Conservation (phyloP, 2,888 invertebrate genomes). For the Pyrrhosoma nymphula region DNA sequence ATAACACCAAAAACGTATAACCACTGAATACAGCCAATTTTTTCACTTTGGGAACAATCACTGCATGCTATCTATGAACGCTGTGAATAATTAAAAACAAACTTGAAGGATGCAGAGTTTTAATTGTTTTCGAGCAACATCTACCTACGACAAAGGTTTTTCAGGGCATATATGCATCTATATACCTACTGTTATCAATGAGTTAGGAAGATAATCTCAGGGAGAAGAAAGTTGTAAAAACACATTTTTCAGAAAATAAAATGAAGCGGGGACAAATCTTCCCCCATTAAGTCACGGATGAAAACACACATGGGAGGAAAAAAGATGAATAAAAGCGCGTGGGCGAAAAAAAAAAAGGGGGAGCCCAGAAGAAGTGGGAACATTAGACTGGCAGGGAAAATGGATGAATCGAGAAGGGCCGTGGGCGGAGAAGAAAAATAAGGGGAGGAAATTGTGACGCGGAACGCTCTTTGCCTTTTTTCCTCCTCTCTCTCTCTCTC, state of each 20-base stretch:
- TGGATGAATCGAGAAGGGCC: slow-evolving; percentile 6
- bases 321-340: not conserved
- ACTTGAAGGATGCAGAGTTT: too few species aligned
- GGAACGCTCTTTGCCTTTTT: not conserved
- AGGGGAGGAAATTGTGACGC: slow-evolving; percentile 15
- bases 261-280: not conserved
- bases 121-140: too few species aligned
- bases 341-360: not conserved
- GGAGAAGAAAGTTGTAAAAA: not conserved
- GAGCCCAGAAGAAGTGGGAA: not conserved
- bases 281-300: not conserved
- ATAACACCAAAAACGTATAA: too few species aligned
- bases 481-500: not conserved
- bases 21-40: too few species aligned
- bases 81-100: too few species aligned
- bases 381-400: slow-evolving; percentile 16
- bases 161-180: too few species aligned
- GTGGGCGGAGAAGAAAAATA: not conserved
- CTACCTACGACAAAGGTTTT: too few species aligned
- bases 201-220: not conserved
- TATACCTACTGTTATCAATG: not conserved
- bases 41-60: too few species aligned
- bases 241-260: not conserved
- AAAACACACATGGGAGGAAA: not conserved
- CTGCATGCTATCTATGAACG: too few species aligned